These are phyloP conservation scores for Lasioglossum albipes DNA, from an alignment of 1,140 invertebrate species.

Conservation along the genomic window DNA sequence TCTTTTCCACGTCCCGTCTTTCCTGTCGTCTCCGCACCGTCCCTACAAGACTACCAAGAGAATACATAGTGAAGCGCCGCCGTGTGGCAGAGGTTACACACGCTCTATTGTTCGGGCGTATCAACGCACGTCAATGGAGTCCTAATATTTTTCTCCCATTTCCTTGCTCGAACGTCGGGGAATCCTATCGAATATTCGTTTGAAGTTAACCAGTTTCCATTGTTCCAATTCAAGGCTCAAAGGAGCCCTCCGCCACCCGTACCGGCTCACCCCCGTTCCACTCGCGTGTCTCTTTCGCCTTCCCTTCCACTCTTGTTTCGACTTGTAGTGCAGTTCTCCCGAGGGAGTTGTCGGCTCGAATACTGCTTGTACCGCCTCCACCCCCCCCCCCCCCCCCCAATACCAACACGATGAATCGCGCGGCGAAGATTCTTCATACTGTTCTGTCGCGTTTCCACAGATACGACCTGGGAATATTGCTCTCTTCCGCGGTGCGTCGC, in stretches of 20 bases:
- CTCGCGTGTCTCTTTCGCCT: not conserved
- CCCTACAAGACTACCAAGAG: not conserved
- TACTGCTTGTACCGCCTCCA: not conserved
- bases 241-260: constrained; percentile 4
- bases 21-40: not conserved
- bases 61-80: not conserved
- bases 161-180: constrained; percentile 21
- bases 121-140: constrained; percentile 27
- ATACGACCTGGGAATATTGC: constrained; percentile 16
- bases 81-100: constrained; percentile 5
- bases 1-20: constrained; percentile 3
- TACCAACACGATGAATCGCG: constrained; percentile 15
- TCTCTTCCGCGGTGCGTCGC: not conserved
- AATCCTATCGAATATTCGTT: constrained; percentile 61
- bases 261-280: not conserved
- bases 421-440: constrained; percentile 29
- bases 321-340: constrained; percentile 24
- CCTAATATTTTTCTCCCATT: constrained; percentile 40
- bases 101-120: constrained; percentile 22
- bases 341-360: constrained; percentile 29
- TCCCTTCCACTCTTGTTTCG: constrained; percentile 26
- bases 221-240: constrained; percentile 52
- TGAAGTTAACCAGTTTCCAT: constrained; percentile 57
- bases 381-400: not conserved
- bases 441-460: not conserved